Percentiles rank a stretch among this genome's conserved stretches.
These are phyloP conservation scores for Ethmia dodecea DNA, from an alignment of 2,888 invertebrate species.

Conservation along the genomic window DNA sequence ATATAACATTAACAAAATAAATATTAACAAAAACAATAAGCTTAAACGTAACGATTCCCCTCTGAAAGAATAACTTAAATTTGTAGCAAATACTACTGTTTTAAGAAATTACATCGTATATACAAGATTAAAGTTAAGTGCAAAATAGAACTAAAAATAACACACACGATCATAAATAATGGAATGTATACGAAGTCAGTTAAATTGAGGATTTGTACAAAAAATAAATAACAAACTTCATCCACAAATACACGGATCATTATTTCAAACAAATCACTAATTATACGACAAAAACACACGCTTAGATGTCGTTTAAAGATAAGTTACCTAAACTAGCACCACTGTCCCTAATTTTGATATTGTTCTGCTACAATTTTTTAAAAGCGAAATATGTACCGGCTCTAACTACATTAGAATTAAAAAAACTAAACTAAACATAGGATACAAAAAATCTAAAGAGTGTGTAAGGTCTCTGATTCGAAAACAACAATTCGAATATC, in stretches of 20 bases:
- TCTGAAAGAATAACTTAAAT: constrained; percentile 25
- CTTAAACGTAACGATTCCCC: constrained; percentile 78
- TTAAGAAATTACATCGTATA: neutral
- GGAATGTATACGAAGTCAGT: constrained; percentile 39
- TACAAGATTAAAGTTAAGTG: neutral
- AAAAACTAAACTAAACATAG: neutral
- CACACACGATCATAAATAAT: constrained; percentile 20
- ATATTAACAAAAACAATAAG: constrained; percentile 66
- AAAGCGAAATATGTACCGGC: too few relatives aligned
- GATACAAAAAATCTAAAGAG: too few relatives aligned
- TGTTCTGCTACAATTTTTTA: too few relatives aligned
- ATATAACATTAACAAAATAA: constrained; percentile 66
- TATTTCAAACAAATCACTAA: constrained; percentile 6
- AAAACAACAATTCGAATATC: too few relatives aligned
- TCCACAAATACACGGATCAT: constrained; percentile 20
- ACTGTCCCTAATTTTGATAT: constrained; percentile 24
- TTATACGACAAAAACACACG: constrained; percentile 4
- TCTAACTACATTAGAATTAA: neutral
- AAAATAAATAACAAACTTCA: constrained; percentile 27
- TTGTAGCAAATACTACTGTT: constrained; percentile 7
- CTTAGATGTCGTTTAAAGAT: neutral
- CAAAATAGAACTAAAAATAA: constrained; percentile 15
- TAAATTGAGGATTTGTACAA: constrained; percentile 16
- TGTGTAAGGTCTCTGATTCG: too few relatives aligned
- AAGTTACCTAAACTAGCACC: constrained; percentile 33